Evolutionary conservation across 1,140 invertebrate species (phyloP), one percentile per base, ranked within the genome.

Genomic region (Calliopsis andreniformis): DNA sequence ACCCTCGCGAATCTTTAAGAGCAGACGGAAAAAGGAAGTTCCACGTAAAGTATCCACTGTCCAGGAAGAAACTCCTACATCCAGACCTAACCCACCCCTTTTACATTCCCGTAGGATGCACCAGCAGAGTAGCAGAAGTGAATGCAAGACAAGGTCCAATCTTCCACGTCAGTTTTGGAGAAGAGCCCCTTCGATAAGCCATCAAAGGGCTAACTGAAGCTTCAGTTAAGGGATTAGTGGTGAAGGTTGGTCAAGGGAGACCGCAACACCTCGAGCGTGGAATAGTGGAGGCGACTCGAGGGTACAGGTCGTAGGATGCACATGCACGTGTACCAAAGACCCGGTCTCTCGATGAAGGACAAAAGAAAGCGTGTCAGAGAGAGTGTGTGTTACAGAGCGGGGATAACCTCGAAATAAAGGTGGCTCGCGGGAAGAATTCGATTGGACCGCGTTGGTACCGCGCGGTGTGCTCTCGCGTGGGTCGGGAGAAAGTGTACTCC

Each of bases 381-480:
- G 56, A 23, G 49, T 14, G 59, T 32, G 12, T 32, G 7, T 2
- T 14, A 18, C 20, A 14, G n/a, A 32, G 23, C 30, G 45, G 45
- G 45, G 47, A 3, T 35, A 56, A n/a, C 35, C 35, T 59, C 49
- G 18, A 12, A 14, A 53, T 47, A n/a, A 3, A 25, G 18, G 30
- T 20, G 23, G 14, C 30, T 28, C 56, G 56, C 56, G 56, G 56
- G 32, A 42, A 59, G 35, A 20, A 39, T 59, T 59, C 32, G 56
- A 42, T 59, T 42, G 56, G 32, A 1, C 32, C 56, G 56, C 32
- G 56, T 61, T 71, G 32, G 30, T n/a, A 55, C 39, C 62, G 71
- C 71, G 71, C 62, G 71, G 23, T 47, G 5, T 66, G 30, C 6
- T 56, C 71, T 56, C 73, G 73, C 66, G 64, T 59, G 73, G 53